phyloP scores from a whole-genome alignment of 2,797 vertebrate species.

The Chloroceryle inda region DNA sequence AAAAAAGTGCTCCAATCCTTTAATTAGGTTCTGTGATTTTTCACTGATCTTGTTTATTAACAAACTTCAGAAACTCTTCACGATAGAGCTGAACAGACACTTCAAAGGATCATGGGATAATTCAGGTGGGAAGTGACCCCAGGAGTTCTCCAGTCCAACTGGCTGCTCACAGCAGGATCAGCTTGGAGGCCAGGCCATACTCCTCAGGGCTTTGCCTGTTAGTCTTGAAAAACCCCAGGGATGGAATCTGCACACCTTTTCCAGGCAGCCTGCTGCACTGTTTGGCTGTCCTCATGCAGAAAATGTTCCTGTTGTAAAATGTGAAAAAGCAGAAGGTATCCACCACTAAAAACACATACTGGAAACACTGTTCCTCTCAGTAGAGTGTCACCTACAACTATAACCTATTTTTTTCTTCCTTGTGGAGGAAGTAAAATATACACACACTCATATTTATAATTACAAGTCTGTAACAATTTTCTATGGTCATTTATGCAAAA shows the following conservation, averaged over 20 bases:
- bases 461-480: not conserved
- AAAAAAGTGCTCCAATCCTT: not conserved
- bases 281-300: not conserved
- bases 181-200: fast-evolving
- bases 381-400: too few relatives aligned
- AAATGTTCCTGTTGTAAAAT: not conserved
- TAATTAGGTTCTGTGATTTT: not conserved
- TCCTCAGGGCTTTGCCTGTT: not conserved
- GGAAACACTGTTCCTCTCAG: too few relatives aligned
- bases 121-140: not conserved
- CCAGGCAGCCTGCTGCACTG: not conserved
- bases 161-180: not conserved
- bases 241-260: too few relatives aligned
- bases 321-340: too few relatives aligned
- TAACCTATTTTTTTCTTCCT: too few relatives aligned
- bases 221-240: not conserved
- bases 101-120: not conserved
- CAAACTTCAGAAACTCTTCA: not conserved
- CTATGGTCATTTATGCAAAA: not conserved
- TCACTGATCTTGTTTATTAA: not conserved
- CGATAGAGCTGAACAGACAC: not conserved
- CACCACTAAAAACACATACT: too few relatives aligned
- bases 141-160: not conserved
- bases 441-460: not conserved
- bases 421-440: not conserved